phyloP scores from a whole-genome alignment of 2,113 vertebrate genomes.

The Dicaeum eximium region DNA sequence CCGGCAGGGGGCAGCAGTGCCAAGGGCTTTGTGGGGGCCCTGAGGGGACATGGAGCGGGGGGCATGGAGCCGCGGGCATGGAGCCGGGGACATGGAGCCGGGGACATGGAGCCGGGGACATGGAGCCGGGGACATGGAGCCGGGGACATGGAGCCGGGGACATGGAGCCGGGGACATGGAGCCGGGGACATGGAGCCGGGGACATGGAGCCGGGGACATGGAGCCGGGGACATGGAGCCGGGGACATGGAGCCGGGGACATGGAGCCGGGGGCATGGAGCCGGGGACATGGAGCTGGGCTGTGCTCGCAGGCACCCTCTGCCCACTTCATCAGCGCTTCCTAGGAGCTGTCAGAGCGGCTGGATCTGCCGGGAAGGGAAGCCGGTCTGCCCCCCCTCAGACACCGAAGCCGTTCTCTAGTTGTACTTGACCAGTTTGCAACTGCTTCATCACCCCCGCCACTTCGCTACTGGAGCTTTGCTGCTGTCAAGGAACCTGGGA shows the following conservation, averaged over 20 bases:
- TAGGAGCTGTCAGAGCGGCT: not conserved
- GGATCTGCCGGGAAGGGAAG: not conserved
- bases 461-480: not conserved
- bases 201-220: not conserved
- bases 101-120: too few relatives aligned
- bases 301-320: not conserved
- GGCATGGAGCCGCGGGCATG: not conserved
- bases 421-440: not conserved
- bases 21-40: not conserved
- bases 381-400: not conserved
- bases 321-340: not conserved
- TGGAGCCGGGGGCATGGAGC: too few relatives aligned
- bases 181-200: not conserved
- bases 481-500: not conserved
- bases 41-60: not conserved
- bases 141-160: not conserved
- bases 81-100: not conserved
- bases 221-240: not conserved
- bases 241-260: not conserved
- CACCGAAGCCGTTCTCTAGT: not conserved
- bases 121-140: too few relatives aligned
- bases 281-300: not conserved
- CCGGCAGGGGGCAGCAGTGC: not conserved
- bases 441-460: fast-evolving
- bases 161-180: too few relatives aligned